These are phyloP conservation scores for Halictus quadricinctus DNA, from an alignment of 2,888 invertebrate species.

Conservation along the genomic window DNA sequence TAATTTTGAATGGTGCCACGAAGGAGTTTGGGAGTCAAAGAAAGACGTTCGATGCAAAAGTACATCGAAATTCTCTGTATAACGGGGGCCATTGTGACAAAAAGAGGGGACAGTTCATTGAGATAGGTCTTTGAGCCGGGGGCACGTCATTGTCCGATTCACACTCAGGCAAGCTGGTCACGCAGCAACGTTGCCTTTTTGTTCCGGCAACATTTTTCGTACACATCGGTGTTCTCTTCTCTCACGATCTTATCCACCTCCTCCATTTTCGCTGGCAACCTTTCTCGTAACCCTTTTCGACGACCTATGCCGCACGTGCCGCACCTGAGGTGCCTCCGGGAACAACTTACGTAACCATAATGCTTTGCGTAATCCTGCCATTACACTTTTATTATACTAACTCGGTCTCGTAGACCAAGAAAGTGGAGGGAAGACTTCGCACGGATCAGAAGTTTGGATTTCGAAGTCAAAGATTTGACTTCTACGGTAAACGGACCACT, in stretches of 20 bases:
- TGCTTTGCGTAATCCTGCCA: conserved; percentile 51
- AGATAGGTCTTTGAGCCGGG: conserved; percentile 30
- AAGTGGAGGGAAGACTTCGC: no score
- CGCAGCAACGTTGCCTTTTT: conserved; percentile 52
- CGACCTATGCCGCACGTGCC: conserved; percentile 62
- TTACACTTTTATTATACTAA: conserved; percentile 51
- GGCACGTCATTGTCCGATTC: conserved; percentile 36
- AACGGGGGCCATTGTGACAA: not conserved
- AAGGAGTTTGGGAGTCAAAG: no score
- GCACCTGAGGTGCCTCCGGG: conserved; percentile 69
- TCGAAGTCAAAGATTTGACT: no score
- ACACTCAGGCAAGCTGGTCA: conserved; percentile 47
- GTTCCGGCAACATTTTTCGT: conserved; percentile 54
- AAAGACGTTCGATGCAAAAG: no score
- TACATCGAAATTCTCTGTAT: no score
- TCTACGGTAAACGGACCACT: no score
- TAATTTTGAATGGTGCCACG: no score
- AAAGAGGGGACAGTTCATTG: conserved; percentile 18
- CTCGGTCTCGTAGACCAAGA: not conserved
- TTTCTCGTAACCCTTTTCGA: conserved; percentile 67
- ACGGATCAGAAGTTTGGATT: no score
- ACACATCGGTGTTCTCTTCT: conserved; percentile 55
- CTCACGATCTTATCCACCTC: conserved; percentile 54
- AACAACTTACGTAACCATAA: conserved; percentile 58
- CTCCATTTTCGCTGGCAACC: conserved; percentile 53